Conservation (phyloP, 2,113 vertebrate species). For the Trichomycterus rosablanca region DNA sequence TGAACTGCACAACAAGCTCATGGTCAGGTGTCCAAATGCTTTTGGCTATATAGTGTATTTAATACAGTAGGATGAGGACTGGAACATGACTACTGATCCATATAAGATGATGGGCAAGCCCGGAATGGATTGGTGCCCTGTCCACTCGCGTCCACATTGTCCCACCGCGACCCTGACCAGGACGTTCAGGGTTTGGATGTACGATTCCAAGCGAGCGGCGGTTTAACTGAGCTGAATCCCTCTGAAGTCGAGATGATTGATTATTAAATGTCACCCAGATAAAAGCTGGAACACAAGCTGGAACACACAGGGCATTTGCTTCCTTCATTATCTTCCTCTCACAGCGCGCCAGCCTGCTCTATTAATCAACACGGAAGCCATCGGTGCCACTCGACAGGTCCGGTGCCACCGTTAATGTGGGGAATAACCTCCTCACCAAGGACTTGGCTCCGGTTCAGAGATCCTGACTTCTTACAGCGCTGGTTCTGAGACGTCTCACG, state of each 20-base stretch:
- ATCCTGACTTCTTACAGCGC: neutral
- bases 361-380: conserved; percentile 41
- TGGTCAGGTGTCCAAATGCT: too few relatives aligned
- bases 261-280: conserved; percentile 41
- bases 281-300: conserved; percentile 31
- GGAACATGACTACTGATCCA: too few relatives aligned
- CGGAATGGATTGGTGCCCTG: too few relatives aligned
- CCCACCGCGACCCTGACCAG: too few relatives aligned
- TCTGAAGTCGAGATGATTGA: conserved; percentile 23
- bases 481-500: too few relatives aligned
- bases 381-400: conserved; percentile 1
- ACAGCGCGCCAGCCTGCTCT: conserved; percentile 33
- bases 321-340: conserved; percentile 43
- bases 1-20: too few relatives aligned
- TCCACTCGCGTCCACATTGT: too few relatives aligned
- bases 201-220: conserved; percentile 20
- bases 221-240: conserved; percentile 33
- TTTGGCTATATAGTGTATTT: too few relatives aligned
- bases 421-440: conserved; percentile 17
- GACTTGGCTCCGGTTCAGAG: neutral
- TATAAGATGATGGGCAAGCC: too few relatives aligned
- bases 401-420: conserved; percentile 19
- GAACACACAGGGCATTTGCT: conserved; percentile 39
- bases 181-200: too few relatives aligned
- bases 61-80: too few relatives aligned